Conservation (phyloP, 2,888 invertebrate genomes). For the Leucophora obtusa region DNA sequence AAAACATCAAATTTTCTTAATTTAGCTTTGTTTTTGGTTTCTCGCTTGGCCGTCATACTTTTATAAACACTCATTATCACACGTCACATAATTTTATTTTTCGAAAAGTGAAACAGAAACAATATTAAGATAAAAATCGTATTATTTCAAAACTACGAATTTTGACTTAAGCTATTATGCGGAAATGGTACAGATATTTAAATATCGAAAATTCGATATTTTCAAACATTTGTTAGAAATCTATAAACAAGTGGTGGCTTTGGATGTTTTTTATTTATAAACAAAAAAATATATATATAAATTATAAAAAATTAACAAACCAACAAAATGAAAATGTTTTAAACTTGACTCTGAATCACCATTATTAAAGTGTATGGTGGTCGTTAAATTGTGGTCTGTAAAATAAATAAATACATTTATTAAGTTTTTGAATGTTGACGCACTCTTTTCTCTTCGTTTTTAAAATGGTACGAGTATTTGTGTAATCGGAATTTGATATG, state of each 20-base stretch:
- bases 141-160: no score
- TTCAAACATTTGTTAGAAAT: neutral
- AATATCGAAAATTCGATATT: no score
- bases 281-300: constrained; percentile 8
- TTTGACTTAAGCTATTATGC: no score
- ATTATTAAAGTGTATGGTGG: constrained; percentile 1
- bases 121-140: no score
- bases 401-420: constrained; percentile 10
- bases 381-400: constrained; percentile 6
- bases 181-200: no score
- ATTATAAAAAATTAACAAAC: constrained; percentile 31
- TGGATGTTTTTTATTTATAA: constrained; percentile 3
- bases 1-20: no score
- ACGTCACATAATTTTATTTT: no score
- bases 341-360: constrained; percentile 60
- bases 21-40: no score
- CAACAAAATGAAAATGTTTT: constrained; percentile 49
- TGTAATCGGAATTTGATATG: neutral
- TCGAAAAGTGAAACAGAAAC: no score
- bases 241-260: neutral
- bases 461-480: neutral
- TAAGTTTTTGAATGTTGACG: constrained; percentile 24
- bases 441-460: constrained; percentile 19
- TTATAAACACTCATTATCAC: no score
- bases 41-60: no score